Evolutionary conservation across 2,113 vertebrate genomes (phyloP).

Genomic region (Reinhardtius hippoglossoides): DNA sequence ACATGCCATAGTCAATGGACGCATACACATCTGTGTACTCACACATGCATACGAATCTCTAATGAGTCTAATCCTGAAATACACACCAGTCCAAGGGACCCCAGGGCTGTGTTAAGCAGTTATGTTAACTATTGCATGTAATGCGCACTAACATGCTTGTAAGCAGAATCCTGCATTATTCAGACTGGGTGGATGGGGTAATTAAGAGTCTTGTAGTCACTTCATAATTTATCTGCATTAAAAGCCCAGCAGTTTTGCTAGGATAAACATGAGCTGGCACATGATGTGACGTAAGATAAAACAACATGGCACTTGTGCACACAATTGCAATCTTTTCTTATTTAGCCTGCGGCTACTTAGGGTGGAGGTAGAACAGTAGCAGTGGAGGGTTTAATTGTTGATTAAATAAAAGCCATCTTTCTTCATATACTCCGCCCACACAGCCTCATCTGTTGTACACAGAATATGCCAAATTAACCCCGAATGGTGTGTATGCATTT

Average conservation of each 20-base stretch:
- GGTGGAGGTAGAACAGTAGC: conserved; percentile 27
- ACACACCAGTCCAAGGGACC: conserved; percentile 61
- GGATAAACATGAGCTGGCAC: conserved; percentile 73
- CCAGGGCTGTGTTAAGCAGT: conserved; percentile 66
- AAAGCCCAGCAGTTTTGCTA: conserved; percentile 50
- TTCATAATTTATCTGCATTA: conserved; percentile 80
- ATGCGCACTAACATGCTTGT: conserved; percentile 59
- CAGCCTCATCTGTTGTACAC: background rate
- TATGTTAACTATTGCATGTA: conserved; percentile 76
- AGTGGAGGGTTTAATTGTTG: conserved; percentile 3
- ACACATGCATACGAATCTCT: conserved; percentile 59
- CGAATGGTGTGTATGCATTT: background rate
- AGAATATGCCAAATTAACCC: background rate
- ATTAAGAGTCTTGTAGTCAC: conserved; percentile 76
- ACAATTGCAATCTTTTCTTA: conserved; percentile 54
- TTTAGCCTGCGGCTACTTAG: conserved; percentile 58
- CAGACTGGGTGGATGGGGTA: conserved; percentile 66
- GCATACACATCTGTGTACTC: conserved; percentile 56
- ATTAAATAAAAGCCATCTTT: conserved; percentile 33
- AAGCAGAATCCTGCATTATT: conserved; percentile 80
- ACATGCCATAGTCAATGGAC: conserved; percentile 58
- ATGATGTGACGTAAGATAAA: conserved; percentile 60
- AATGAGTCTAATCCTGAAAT: conserved; percentile 72
- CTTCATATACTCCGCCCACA: conserved; percentile 17
- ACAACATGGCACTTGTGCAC: conserved; percentile 60